These are phyloP conservation scores for Mythimna vitellina DNA, from an alignment of 2,888 invertebrate species.

Conservation along the genomic window DNA sequence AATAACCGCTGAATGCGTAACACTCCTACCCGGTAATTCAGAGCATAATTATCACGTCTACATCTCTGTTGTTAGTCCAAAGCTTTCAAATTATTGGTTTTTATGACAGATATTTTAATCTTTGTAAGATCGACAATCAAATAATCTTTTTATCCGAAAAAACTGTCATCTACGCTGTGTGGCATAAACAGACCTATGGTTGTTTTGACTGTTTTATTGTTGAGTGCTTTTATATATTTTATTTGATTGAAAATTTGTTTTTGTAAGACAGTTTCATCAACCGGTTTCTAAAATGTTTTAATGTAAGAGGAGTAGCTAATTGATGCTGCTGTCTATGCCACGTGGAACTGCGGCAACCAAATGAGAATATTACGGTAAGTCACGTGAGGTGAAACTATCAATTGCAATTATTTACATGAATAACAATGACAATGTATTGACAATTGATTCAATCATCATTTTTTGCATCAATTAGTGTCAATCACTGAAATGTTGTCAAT, in stretches of 20 bases:
- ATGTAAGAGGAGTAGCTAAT: background rate
- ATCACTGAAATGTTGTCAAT: too few species aligned
- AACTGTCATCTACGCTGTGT: background rate
- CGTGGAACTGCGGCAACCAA: background rate
- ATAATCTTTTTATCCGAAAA: conserved; percentile 8
- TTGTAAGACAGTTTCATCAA: background rate
- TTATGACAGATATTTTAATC: background rate
- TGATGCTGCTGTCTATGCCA: background rate
- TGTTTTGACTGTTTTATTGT: background rate
- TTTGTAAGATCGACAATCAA: background rate
- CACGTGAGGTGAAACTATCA: too few species aligned
- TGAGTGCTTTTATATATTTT: background rate
- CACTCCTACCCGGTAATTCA: conserved; percentile 24
- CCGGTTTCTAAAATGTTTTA: too few species aligned
- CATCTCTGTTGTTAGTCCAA: conserved; percentile 26
- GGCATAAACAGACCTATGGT: conserved; percentile 4
- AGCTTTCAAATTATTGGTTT: conserved; percentile 15
- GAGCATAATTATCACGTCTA: conserved; percentile 42
- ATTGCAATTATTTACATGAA: too few species aligned
- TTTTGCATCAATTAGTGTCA: too few species aligned
- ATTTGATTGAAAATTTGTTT: background rate
- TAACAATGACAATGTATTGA: too few species aligned
- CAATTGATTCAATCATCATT: too few species aligned
- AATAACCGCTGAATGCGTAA: conserved; percentile 36
- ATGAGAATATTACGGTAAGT: background rate